These are phyloP conservation scores for Idris sp. DNA, from an alignment of 1,140 invertebrate genomes.

Conservation along the genomic window DNA sequence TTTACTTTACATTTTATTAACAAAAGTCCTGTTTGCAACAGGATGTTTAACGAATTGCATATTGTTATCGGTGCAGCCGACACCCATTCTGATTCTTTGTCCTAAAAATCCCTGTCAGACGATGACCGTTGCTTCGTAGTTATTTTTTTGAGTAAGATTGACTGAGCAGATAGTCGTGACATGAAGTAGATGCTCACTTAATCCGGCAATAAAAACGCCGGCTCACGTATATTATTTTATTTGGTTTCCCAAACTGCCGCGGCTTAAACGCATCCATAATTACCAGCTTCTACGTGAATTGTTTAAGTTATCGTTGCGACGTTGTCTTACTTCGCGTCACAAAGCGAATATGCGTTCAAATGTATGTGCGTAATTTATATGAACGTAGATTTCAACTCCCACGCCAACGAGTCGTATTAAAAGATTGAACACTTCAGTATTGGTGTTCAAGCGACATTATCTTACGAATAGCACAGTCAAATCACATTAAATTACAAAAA, in stretches of 20 bases:
- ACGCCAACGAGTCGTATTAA: conserved; percentile 52
- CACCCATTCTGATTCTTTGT: conserved; percentile 56
- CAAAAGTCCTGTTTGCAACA: too few relatives aligned
- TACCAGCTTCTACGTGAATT: conserved; percentile 75
- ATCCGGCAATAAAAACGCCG: conserved; percentile 76
- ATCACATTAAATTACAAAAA: conserved; percentile 7
- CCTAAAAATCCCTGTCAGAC: conserved; percentile 58
- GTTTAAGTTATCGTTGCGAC: conserved; percentile 74
- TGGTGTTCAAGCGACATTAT: conserved; percentile 34
- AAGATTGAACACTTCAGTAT: conserved; percentile 52
- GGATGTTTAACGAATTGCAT: too few relatives aligned
- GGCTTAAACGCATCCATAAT: conserved; percentile 78
- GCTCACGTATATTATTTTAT: conserved; percentile 78
- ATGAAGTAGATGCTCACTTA: conserved; percentile 72
- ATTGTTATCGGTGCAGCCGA: too few relatives aligned
- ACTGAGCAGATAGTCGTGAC: conserved; percentile 68
- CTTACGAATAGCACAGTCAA: conserved; percentile 7
- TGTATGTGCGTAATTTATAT: conserved; percentile 70
- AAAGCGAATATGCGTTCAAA: conserved; percentile 46
- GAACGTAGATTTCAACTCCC: conserved; percentile 71
- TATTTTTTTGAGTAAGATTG: conserved; percentile 69
- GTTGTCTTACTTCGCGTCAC: conserved; percentile 48
- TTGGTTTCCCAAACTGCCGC: conserved; percentile 76
- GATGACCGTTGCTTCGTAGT: conserved; percentile 65
- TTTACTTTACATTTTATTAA: too few relatives aligned